Evolutionary conservation across 2,888 invertebrate genomes (phyloP), one percentile per base, ranked within the genome.

Genomic region (Meganola albula): DNA sequence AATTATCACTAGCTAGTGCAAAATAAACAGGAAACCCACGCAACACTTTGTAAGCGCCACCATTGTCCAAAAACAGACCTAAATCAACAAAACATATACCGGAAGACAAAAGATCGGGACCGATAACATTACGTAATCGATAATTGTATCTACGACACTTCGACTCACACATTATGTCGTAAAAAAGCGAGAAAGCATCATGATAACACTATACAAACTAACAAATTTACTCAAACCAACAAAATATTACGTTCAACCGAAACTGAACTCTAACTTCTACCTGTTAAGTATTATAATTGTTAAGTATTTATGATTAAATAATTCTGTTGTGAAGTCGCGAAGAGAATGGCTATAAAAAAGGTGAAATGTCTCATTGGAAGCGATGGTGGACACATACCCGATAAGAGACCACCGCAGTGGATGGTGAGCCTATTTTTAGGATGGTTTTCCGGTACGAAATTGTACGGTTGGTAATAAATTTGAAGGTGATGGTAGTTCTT

Each of bases 121-220:
- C 56, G 85, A 85, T 85, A 85, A 79, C 72, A 75, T 80, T 75
- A 79, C 80, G 76, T 83, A 84, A 85, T 85, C 85, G 84, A 85
- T 85, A 85, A 83, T 84, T 77, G 78, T 84, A 84, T 83, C 84
- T 80, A 70, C 70, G 83, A 82, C 82, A 83, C 79, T 78, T 74
- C 71, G 67, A 73, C 69, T 77, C 82, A 75, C 84, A 79, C 82
- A 78, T 74, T 68, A 68, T 62, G 58, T 77, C 80, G 82, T 85
- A 84, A 85, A 84, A 83, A 84, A 77, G 82, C 85, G 84, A 82
- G 84, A 84, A 83, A 85, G 82, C 76, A 77, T 71, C 64, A 68
- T 72, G 83, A 83, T 84, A 84, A 83, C 82, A 82, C 70, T 73
- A 70, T 69, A 65, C 62, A 49, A 48, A 59, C 68, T 55, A 60